A percentile compares a stretch with the other conserved stretches of the same genome.
Evolutionary conservation across 2,113 vertebrate species (phyloP).

Genomic region (Prolemur simus): DNA sequence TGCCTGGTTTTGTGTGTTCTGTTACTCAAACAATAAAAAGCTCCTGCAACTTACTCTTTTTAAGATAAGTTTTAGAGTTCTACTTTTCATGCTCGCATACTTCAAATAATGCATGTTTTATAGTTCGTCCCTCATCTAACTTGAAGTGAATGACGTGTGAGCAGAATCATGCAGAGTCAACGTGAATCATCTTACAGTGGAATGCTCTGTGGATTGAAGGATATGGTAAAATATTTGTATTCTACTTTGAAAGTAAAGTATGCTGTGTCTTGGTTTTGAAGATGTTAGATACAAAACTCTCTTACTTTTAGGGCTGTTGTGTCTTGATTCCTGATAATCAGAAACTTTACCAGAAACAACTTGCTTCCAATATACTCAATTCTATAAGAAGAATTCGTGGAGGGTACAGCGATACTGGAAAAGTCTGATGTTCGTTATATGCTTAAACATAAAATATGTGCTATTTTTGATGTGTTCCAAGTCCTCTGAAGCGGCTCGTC

Average conservation of each 20-base stretch:
- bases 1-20: conserved; percentile 32
- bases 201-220: background rate
- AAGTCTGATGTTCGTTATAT: conserved; percentile 26
- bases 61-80: background rate
- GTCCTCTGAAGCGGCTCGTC: background rate
- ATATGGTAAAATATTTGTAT: background rate
- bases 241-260: background rate
- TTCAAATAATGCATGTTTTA: conserved; percentile 30
- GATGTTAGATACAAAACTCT: background rate
- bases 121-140: background rate
- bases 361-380: conserved; percentile 27
- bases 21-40: conserved; percentile 42
- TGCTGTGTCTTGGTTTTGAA: background rate
- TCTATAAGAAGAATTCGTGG: background rate
- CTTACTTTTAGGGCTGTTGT: background rate
- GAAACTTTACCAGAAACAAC: conserved; percentile 20
- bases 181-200: conserved; percentile 42
- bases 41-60: conserved; percentile 37
- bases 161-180: conserved; percentile 9
- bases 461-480: background rate
- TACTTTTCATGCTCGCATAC: background rate
- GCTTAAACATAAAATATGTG: conserved; percentile 72
- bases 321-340: conserved; percentile 45
- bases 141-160: conserved; percentile 39
- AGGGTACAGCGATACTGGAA: background rate